phyloP scores from a whole-genome alignment of 2,888 invertebrate species.

The Encarsia formosa region DNA sequence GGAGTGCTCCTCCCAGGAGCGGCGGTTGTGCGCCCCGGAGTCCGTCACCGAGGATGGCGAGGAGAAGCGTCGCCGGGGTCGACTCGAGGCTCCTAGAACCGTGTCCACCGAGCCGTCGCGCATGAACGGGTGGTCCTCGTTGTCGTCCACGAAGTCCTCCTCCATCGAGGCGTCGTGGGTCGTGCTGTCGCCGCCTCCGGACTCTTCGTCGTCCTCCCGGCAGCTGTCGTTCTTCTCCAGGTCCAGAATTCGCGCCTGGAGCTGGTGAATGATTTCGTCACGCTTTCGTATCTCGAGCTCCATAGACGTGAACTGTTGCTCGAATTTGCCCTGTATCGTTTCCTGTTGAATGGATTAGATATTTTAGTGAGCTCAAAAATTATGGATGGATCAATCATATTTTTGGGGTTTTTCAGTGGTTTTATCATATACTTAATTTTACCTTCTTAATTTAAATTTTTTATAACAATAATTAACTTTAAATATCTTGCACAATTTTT shows the following conservation, averaged over 20 bases:
- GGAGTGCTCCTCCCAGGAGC: conserved; percentile 70
- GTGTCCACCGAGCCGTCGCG: conserved; percentile 52
- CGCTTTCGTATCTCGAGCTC: conserved; percentile 77
- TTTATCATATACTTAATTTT: no score
- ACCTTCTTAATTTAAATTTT: no score
- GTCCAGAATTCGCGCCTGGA: conserved; percentile 69
- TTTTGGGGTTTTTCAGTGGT: no score
- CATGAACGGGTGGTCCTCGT: conserved; percentile 53
- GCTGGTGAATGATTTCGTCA: conserved; percentile 75
- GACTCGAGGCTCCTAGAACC: conserved; percentile 38
- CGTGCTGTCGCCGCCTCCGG: conserved; percentile 41
- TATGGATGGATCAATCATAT: no score
- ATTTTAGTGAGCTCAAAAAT: no score
- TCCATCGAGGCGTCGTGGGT: conserved; percentile 45
- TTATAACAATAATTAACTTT: no score
- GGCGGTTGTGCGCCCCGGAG: conserved; percentile 39
- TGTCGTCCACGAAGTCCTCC: conserved; percentile 51
- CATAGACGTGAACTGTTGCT: conserved; percentile 64
- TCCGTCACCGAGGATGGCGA: conserved; percentile 37
- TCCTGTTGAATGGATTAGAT: no score
- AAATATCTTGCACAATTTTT: no score
- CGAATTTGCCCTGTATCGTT: conserved; percentile 52
- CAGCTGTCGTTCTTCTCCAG: conserved; percentile 53
- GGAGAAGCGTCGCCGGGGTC: conserved; percentile 35
- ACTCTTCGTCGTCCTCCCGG: conserved; percentile 13